Base-by-base conservation (phyloP, 2,797 vertebrate species). In the Brachyrhaphis roseni region DNA sequence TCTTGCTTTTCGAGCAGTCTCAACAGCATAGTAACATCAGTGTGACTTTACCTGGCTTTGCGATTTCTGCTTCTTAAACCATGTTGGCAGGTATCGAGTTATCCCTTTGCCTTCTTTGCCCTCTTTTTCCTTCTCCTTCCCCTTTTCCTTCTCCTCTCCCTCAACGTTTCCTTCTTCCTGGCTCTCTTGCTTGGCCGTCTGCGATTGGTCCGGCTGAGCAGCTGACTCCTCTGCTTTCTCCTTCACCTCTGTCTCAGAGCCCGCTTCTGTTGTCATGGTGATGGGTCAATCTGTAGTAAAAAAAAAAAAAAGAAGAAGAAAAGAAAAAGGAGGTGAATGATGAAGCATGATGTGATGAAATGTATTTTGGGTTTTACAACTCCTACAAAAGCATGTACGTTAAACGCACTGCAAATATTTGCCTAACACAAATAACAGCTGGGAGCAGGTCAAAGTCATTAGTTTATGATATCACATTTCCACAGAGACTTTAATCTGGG, bases 21-120 rank as follows among this genome's bases (percentile, higher is more conserved):
- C 23, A 82, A 18, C 6, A 18, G 45, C 31, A 49, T 20, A 76
- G 49, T 1, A n/a, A 34, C 15, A 59, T 3, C 34, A 36, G n/a
- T 34, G 15, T 68, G 34, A 59, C 31, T 45, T 93, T 79, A 96
- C 93, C 91, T 97, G 96, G 83, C 93, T 97, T 85, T 96, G 97
- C 20, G 98, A 98, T 87, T 97, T 99, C 78, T 98, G 98, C 84
- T 98, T 98, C 94, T 98, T 99, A 93, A 98, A 96, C 98, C 98
- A 99, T 70, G 97, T 96, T 5, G 98, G 98, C 78, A 99, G 94
- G 86, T 99, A 99, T 51, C 98, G 97, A 88, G 97, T 96, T 92
- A 99, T 97, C 34, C 98, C 97, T 93, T 97, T 97, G 73, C 96
- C 95, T 51, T 95, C 92, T 77, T 90, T 94, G 87, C 91, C 82